Evolutionary conservation across 2,113 vertebrate genomes (phyloP), one percentile per base, ranked within the genome.

Genomic region (Myodes glareolus): DNA sequence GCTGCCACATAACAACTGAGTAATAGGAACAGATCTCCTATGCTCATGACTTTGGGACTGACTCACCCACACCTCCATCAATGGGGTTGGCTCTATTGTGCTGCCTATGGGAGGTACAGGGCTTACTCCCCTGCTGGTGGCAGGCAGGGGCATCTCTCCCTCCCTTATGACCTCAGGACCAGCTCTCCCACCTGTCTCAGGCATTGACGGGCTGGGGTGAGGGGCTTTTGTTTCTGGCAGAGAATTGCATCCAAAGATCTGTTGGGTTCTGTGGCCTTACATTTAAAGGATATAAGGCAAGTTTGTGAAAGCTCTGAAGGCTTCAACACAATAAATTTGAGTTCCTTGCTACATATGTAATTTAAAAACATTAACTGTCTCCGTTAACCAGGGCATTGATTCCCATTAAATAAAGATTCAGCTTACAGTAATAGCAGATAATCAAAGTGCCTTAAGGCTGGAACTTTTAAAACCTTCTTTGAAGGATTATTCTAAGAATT

Each of bases 251-350:
- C n/a, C 63, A 91, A 84, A 45, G 68, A 94, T 29, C 21, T 82
- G 19, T 21, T 11, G 5, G 52, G 25, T 47, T 94, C 61, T 77
- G 31, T 82, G 50, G 70, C 5, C 82, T 77, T 96, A 72, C 25
- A 29, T 70, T 63, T 58, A 84, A 63, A 90, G 23, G 21, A 11
- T 17, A 68, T 33, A 86, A 75, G 33, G 52, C 23, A 90, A 82
- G 70, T 94, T 92, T n/a, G 63, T 58, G 29, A 55, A 78, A 85
- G 80, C n/a, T 58, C 55, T 25, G 65, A 95, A 73, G 78, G 52
- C 12, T 85, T 67, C 16, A 29, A 76, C 23, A 75, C n/a, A 36
- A 76, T 86, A 29, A 90, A 52, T 42, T 27, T 75, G 58, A 85
- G 31, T 45, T 42, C 47, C 21, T 90, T 80, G 89, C 29, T 13